Evolutionary conservation across 2,888 invertebrate genomes (phyloP).

Genomic region (Teleiodes luculella): DNA sequence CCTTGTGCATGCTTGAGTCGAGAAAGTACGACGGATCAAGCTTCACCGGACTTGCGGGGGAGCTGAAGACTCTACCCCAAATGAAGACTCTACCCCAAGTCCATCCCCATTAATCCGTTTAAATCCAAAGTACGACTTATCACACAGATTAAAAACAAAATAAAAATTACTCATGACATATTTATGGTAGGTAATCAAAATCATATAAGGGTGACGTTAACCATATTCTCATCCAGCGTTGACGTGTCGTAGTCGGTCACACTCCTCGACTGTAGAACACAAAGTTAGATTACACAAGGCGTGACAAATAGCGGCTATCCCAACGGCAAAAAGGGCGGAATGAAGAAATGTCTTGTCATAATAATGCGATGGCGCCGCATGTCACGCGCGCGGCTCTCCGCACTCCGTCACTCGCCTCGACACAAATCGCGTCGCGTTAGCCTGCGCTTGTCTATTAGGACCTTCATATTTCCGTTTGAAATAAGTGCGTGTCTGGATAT

Average conservation of each 20-base stretch:
- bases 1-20: too few species aligned
- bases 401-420: slow-evolving; percentile 50
- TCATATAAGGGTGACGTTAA: background rate
- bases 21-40: too few species aligned
- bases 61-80: too few species aligned
- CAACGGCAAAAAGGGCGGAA: slow-evolving; percentile 49
- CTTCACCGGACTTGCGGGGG: too few species aligned
- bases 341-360: slow-evolving; percentile 58
- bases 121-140: too few species aligned
- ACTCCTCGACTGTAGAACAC: background rate
- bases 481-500: background rate
- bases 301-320: slow-evolving; percentile 53
- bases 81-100: too few species aligned
- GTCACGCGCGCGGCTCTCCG: slow-evolving; percentile 40
- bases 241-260: background rate
- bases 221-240: background rate
- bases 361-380: slow-evolving; percentile 57
- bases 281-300: slow-evolving; percentile 33
- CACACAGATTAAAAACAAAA: too few species aligned
- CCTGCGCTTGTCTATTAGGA: slow-evolving; percentile 38
- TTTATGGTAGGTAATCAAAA: too few species aligned
- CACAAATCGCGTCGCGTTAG: slow-evolving; percentile 51
- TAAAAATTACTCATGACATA: too few species aligned
- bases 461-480: slow-evolving; percentile 24
- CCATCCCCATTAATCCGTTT: too few species aligned